A percentile compares a stretch with the other conserved stretches of the same genome.
Conservation (phyloP, 2,888 invertebrate species). For the Caenorhabditis plicata region DNA sequence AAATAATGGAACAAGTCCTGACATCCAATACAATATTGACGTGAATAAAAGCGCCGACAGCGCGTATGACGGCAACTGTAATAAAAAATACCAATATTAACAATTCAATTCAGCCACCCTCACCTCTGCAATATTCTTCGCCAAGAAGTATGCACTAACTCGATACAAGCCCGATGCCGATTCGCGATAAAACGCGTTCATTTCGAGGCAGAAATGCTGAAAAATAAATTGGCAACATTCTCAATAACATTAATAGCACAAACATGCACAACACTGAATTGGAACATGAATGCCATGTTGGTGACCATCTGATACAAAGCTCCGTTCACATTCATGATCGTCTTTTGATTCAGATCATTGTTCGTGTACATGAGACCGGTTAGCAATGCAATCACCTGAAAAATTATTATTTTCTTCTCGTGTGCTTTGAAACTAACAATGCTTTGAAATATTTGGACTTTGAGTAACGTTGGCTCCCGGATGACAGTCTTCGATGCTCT, state of each 20-base stretch:
- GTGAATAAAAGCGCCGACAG: slow-evolving; percentile 82
- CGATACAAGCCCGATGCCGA: slow-evolving; percentile 87
- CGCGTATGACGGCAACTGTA: slow-evolving; percentile 82
- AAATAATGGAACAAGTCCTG: slow-evolving; percentile 72
- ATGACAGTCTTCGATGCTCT: slow-evolving; percentile 85
- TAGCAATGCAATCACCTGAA: slow-evolving; percentile 82
- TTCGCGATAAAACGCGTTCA: slow-evolving; percentile 85
- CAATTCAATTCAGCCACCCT: no score
- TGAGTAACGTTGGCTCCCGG: slow-evolving; percentile 86
- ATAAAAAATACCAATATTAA: no score
- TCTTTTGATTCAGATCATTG: slow-evolving; percentile 68
- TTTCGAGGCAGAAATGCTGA: slow-evolving; percentile 71
- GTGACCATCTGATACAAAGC: slow-evolving; percentile 85
- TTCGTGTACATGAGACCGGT: slow-evolving; percentile 79
- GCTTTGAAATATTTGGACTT: slow-evolving; percentile 84
- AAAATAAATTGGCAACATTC: slow-evolving; percentile 1
- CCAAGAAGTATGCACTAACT: slow-evolving; percentile 84
- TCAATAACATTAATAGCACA: slow-evolving; percentile 4
- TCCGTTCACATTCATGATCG: slow-evolving; percentile 87
- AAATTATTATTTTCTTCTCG: not conserved
- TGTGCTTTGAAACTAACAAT: slow-evolving; percentile 73
- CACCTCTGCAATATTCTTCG: slow-evolving; percentile 80
- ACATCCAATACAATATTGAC: slow-evolving; percentile 83
- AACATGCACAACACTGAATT: slow-evolving; percentile 89
- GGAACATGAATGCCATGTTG: slow-evolving; percentile 92